These are phyloP conservation scores for Choristoneura fumiferana DNA, from an alignment of 1,140 invertebrate species.

Conservation along the genomic window DNA sequence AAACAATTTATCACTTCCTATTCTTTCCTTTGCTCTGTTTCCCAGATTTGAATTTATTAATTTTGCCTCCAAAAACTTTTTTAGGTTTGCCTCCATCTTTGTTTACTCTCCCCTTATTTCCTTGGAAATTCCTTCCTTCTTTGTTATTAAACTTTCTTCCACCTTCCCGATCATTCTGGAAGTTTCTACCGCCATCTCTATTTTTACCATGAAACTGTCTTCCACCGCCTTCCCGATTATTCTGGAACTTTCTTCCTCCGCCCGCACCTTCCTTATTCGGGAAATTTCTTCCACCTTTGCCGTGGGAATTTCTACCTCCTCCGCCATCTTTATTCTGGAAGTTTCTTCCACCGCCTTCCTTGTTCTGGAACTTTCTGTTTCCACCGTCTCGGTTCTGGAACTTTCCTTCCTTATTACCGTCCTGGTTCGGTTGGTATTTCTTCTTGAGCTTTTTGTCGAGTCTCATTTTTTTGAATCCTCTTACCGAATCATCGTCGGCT, in stretches of 20 bases:
- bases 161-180: slow-evolving; percentile 24
- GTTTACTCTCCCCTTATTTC: slow-evolving; percentile 22
- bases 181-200: slow-evolving; percentile 30
- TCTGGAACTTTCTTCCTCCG: slow-evolving; percentile 37
- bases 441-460: slow-evolving; percentile 65
- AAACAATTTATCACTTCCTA: slow-evolving; percentile 27
- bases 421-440: slow-evolving; percentile 55
- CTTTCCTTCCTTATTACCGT: slow-evolving; percentile 23
- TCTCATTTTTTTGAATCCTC: slow-evolving; percentile 70
- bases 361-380: slow-evolving; percentile 20
- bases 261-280: slow-evolving; percentile 35
- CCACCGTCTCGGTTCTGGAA: slow-evolving; percentile 20
- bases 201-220: slow-evolving; percentile 36
- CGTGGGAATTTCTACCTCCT: slow-evolving; percentile 28
- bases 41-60: slow-evolving; percentile 52
- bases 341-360: slow-evolving; percentile 41
- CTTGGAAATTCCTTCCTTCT: slow-evolving; percentile 20
- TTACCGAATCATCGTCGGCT: slow-evolving; percentile 43
- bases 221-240: slow-evolving; percentile 34
- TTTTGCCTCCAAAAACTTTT: slow-evolving; percentile 66
- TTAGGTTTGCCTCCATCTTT: slow-evolving; percentile 40
- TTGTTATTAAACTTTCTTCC: slow-evolving; percentile 27
- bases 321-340: slow-evolving; percentile 38
- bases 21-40: slow-evolving; percentile 42
- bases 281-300: slow-evolving; percentile 36